phyloP scores from a whole-genome alignment of 2,888 invertebrate genomes.

The Rhingia campestris region DNA sequence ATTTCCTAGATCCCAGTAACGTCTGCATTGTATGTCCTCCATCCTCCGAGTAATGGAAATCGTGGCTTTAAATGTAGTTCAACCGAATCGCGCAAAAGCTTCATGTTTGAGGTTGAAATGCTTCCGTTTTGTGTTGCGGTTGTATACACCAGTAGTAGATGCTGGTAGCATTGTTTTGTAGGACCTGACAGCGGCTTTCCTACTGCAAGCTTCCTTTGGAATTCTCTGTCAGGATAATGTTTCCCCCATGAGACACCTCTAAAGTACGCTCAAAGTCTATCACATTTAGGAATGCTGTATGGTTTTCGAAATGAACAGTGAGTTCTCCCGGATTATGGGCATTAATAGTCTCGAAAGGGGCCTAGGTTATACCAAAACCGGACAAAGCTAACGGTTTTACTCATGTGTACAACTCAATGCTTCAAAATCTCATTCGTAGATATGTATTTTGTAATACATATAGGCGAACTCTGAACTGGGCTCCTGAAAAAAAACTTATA shows the following conservation, averaged over 20 bases:
- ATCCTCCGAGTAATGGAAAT: constrained; percentile 99
- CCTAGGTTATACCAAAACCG: constrained; percentile 93
- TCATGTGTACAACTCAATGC: constrained; percentile 92
- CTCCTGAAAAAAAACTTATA: too few relatives aligned
- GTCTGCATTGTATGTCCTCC: constrained; percentile 98
- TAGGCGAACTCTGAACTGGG: too few relatives aligned
- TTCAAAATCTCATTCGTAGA: constrained; percentile 91
- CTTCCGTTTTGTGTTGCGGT: constrained; percentile 98
- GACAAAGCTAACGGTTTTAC: constrained; percentile 90
- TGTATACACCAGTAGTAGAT: constrained; percentile 97
- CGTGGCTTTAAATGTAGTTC: constrained; percentile 97
- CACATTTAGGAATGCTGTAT: constrained; percentile 97
- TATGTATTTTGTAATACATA: too few relatives aligned
- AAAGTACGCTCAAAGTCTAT: constrained; percentile 92
- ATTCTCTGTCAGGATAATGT: constrained; percentile 98
- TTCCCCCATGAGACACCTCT: constrained; percentile 99
- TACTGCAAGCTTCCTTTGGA: constrained; percentile 94
- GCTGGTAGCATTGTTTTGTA: constrained; percentile 94
- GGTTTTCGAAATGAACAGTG: constrained; percentile 96
- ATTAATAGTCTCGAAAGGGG: constrained; percentile 91
- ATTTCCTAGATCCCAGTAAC: too few relatives aligned
- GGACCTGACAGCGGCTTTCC: constrained; percentile 93
- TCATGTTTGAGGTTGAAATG: constrained; percentile 98
- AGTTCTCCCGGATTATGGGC: constrained; percentile 86
- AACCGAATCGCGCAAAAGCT: constrained; percentile 93